Conservation (phyloP, 2,797 vertebrate genomes). For the Brachyrhaphis roseni region DNA sequence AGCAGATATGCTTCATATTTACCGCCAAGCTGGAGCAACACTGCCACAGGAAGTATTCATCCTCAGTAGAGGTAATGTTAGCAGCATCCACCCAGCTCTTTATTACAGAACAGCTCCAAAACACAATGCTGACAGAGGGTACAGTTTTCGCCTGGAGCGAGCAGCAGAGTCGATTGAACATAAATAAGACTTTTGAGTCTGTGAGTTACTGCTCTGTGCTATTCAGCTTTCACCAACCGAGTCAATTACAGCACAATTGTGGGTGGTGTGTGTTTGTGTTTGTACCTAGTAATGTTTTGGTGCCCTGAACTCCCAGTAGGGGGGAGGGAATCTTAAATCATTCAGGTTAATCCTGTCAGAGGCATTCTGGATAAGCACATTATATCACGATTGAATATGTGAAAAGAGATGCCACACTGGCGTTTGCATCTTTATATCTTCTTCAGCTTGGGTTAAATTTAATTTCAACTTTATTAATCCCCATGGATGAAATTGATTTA, state of each 20-base stretch:
- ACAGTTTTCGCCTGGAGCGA: slow-evolving; percentile 44
- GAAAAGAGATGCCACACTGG: slow-evolving; percentile 71
- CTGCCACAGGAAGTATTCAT: slow-evolving; percentile 43
- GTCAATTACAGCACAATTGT: slow-evolving; percentile 55
- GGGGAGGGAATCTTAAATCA: slow-evolving; percentile 60
- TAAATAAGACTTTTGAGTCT: slow-evolving; percentile 69
- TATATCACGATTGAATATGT: slow-evolving; percentile 74
- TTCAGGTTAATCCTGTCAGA: slow-evolving; percentile 77
- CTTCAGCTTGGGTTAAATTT: slow-evolving; percentile 62
- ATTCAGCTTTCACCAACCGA: slow-evolving; percentile 47
- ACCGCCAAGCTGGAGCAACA: slow-evolving; percentile 39
- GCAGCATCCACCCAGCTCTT: slow-evolving; percentile 45
- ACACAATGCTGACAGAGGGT: slow-evolving; percentile 55
- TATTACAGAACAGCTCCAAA: slow-evolving; percentile 56
- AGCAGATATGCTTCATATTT: slow-evolving; percentile 45
- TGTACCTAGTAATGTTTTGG: slow-evolving; percentile 20
- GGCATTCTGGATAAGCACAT: slow-evolving; percentile 76
- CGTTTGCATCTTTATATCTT: slow-evolving; percentile 64
- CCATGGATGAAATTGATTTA: slow-evolving; percentile 66
- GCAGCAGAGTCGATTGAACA: slow-evolving; percentile 53
- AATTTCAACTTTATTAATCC: slow-evolving; percentile 71
- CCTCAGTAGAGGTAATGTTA: slow-evolving; percentile 54
- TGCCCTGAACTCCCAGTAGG: slow-evolving; percentile 39
- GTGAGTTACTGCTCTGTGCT: slow-evolving; percentile 58
- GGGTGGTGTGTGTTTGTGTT: slow-evolving; percentile 14